Base-by-base conservation (phyloP, 2,113 vertebrate genomes). In the Syngnathus scovelli region DNA sequence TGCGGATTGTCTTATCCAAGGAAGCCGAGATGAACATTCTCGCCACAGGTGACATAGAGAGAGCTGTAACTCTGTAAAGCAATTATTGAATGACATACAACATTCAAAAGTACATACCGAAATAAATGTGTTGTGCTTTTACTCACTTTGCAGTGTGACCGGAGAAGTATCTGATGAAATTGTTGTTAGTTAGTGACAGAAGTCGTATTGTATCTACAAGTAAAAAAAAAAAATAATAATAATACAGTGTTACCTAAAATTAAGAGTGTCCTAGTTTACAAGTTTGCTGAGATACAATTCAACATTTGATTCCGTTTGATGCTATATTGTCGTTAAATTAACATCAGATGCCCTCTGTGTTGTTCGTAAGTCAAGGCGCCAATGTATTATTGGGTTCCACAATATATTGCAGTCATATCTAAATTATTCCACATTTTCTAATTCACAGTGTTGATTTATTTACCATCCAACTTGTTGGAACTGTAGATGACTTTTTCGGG, bases 401-500 rank as follows among this genome's bases (percentile, higher is more conserved):
- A 9, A 10, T 15, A 18, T 48, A 16, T 1, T 48, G 46, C 46
- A 1, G 61, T 52, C 36, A 16, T 0, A 63, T 4, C 69, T 38
- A 13, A 59, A 59, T 37, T 33, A 5, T 21, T 33, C 21, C 10
- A 12, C 15, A 18, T 19, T 33, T 59, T 1, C 11, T 21, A 1
- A 2, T 63, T 44, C n/a, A 15, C 3, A 44, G 18, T 43, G 21
- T 19, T 36, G 6, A 11, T 6, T 7, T 41, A 9, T 33, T 71
- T 90, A 99, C 97, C 97, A 67, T 99, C 96, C 73, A 95, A 94
- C 90, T 99, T 99, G 90, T 99, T 99, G 77, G 95, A 98, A 83
- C 94, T 99, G 92, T 98, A 98, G 72, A 99, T 93, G 0, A 98
- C 97, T 1, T 93, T 98, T 76, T 97, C 93, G 71, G 95, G 91